Percentiles rank a stretch among this genome's conserved stretches.
Evolutionary conservation across 35 echinoderm and acorn worm genomes (phyloP).

Genomic region (Ophioderma brevispina): DNA sequence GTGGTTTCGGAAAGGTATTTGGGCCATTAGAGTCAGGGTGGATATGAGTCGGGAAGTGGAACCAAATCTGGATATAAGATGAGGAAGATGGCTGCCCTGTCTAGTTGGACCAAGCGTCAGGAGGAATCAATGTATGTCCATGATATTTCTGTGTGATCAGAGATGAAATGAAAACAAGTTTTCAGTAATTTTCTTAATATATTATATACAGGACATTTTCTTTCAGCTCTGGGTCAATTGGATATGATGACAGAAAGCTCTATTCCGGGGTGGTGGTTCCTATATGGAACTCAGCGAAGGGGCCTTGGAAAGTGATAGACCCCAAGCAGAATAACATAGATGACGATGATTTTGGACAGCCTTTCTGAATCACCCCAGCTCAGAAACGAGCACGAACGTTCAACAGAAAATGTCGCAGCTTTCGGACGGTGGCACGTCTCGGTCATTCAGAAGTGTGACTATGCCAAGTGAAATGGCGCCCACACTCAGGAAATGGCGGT

Average conservation of each 20-base stretch:
- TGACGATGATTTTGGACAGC: slow-evolving; percentile 29
- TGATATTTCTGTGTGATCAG: no score
- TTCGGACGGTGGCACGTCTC: neutral
- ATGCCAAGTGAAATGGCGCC: neutral
- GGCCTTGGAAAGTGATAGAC: slow-evolving; percentile 75
- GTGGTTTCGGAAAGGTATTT: slow-evolving; percentile 87
- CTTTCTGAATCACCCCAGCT: slow-evolving; percentile 26
- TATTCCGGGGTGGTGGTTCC: slow-evolving; percentile 67
- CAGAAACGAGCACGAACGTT: neutral
- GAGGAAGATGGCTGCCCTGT: slow-evolving; percentile 80
- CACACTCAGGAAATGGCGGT: neutral
- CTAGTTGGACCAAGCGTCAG: no score
- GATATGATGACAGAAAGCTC: slow-evolving; percentile 62
- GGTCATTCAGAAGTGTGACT: slow-evolving; percentile 11
- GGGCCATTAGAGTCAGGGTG: slow-evolving; percentile 44
- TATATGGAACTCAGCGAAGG: slow-evolving; percentile 81
- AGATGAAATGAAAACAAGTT: no score
- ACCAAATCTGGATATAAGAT: slow-evolving; percentile 88
- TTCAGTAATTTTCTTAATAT: no score
- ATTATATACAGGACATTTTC: neutral
- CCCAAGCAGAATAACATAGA: slow-evolving; percentile 15
- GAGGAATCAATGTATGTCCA: no score
- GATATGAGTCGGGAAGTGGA: slow-evolving; percentile 53
- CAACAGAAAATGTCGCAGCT: neutral
- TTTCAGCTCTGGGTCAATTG: slow-evolving; percentile 91